phyloP scores from a whole-genome alignment of 1,140 invertebrate species.

The Rhynchophorus ferrugineus region DNA sequence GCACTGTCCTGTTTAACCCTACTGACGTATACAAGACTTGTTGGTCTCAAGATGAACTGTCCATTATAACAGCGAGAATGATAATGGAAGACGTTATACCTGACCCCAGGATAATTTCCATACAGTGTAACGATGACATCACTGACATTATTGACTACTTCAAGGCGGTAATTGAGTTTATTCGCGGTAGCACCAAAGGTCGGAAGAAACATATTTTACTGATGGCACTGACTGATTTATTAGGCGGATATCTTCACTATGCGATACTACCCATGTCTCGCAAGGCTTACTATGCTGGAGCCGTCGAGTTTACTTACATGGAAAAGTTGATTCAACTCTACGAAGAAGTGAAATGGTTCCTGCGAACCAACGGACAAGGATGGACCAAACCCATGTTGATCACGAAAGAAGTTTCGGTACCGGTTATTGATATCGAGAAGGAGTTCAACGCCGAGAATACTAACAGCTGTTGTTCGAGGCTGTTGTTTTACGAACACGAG shows the following conservation, averaged over 20 bases:
- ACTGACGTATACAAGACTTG: slow-evolving; percentile 37
- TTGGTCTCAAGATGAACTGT: slow-evolving; percentile 44
- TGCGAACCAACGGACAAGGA: slow-evolving; percentile 50
- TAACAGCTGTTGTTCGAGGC: slow-evolving; percentile 12
- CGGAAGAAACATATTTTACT: slow-evolving; percentile 44
- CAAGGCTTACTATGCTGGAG: slow-evolving; percentile 53
- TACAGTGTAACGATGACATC: slow-evolving; percentile 41
- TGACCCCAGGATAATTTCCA: slow-evolving; percentile 33
- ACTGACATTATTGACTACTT: slow-evolving; percentile 47
- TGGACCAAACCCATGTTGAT: slow-evolving; percentile 43
- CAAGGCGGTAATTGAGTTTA: slow-evolving; percentile 39
- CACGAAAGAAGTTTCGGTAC: slow-evolving; percentile 11
- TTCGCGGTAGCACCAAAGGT: slow-evolving; percentile 40
- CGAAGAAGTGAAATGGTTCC: slow-evolving; percentile 46
- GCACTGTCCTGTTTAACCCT: slow-evolving; percentile 42
- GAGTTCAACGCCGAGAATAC: background rate
- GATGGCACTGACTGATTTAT: slow-evolving; percentile 47
- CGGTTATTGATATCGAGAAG: slow-evolving; percentile 17
- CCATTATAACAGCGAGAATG: slow-evolving; percentile 42
- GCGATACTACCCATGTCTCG: slow-evolving; percentile 48
- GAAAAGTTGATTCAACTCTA: slow-evolving; percentile 47
- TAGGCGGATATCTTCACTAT: slow-evolving; percentile 48
- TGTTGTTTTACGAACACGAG: slow-evolving; percentile 19
- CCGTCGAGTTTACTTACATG: slow-evolving; percentile 47
- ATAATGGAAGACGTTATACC: slow-evolving; percentile 43